Evolutionary conservation across 2,797 vertebrate species (phyloP), one percentile per base, ranked within the genome.

Genomic region (Enteromius radiatus): DNA sequence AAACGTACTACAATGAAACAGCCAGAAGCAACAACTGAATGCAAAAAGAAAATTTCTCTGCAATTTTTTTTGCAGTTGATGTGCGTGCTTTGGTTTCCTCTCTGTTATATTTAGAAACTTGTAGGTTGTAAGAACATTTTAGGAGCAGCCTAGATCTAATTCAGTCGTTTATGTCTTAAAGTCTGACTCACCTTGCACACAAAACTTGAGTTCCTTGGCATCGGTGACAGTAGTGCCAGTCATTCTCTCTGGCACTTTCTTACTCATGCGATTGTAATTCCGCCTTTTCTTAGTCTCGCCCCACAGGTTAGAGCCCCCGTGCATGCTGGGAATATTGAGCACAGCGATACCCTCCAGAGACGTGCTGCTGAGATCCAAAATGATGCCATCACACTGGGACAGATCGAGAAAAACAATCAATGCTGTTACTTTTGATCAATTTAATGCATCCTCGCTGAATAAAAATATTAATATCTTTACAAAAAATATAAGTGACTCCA

Each of bases 291-390:
- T 98, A 61, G 95, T 95, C 89, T 98, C 96, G 0, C 97, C 97
- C 97, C 97, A 99, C 84, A 98, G 94, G 87, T 98, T 96, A 91
- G 97, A 98, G 86, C 97, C 97, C 0, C 97, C 97, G 0, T 99
- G 98, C 97, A 98, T 98, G 93, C 97, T 98, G 92, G 97, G 97
- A 91, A 98, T 99, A 93, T 98, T 99, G 89, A 99, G 97, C 83
- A 98, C 91, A 0, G 97, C 97, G 0, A 98, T 96, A 87, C 97
- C 96, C 89, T 98, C 97, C 78, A 99, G 92, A 76, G 97, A 97
- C 0, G 95, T 92, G 87, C 91, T 97, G 91, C 95, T 98, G 89
- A 99, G 95, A 91, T 99, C 97, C 68, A 99, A 89, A 76, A 94
- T 93, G 85, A 96, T 96, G 23, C 97, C 97, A 0, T 98, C 97